Percentiles rank a stretch among this genome's conserved stretches.
Conservation (phyloP, 2,113 vertebrate species). For the Eulemur macaco region DNA sequence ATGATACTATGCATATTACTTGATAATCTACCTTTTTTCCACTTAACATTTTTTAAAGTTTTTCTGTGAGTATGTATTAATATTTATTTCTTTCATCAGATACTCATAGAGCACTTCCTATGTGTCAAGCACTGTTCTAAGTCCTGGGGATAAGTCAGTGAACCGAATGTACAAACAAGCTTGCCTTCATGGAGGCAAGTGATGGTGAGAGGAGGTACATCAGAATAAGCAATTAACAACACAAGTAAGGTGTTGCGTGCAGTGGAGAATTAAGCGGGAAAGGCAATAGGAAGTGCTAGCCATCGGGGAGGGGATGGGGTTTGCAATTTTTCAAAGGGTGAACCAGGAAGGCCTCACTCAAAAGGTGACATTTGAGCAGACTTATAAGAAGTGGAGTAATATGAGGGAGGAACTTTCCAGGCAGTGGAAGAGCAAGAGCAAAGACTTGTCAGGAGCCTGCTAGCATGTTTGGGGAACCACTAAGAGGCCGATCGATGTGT, state of each 20-base stretch:
- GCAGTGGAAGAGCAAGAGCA: neutral
- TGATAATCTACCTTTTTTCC: neutral
- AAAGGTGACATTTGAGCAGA: neutral
- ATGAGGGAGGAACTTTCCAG: neutral
- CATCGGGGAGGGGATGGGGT: neutral
- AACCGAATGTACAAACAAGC: neutral
- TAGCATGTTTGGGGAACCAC: neutral
- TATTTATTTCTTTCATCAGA: conserved; percentile 18
- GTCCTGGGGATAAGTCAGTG: neutral
- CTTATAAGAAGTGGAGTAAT: neutral
- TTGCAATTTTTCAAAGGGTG: neutral
- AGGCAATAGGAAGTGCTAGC: neutral
- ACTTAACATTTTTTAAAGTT: neutral
- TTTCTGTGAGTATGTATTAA: neutral
- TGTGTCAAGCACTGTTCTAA: neutral
- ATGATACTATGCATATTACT: neutral
- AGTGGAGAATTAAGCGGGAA: neutral
- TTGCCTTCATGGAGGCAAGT: neutral
- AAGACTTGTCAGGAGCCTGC: neutral
- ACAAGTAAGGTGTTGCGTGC: neutral
- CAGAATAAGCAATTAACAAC: neutral
- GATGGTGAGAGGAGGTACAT: neutral
- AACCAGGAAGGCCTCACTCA: neutral
- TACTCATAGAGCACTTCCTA: neutral
- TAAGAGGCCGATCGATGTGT: neutral